Conservation (phyloP, 2,113 vertebrate genomes). For the Odobenus rosmarus region DNA sequence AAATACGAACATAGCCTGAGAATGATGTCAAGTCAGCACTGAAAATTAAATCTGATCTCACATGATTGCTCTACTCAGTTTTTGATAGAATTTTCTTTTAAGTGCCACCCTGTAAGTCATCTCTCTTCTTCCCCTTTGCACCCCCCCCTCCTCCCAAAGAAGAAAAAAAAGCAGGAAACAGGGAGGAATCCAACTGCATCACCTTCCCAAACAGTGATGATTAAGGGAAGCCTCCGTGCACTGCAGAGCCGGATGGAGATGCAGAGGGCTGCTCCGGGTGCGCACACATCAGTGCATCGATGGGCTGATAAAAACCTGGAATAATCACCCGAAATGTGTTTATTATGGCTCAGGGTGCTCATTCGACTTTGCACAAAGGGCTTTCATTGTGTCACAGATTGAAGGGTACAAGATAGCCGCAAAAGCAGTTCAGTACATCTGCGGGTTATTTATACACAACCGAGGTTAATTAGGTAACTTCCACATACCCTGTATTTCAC, state of each 20-base stretch:
- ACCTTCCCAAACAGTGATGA: not conserved
- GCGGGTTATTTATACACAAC: slow-evolving; percentile 34
- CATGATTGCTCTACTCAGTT: not conserved
- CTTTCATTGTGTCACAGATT: slow-evolving; percentile 75
- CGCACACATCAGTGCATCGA: not conserved
- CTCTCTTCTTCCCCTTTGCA: not conserved
- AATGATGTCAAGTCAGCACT: not conserved
- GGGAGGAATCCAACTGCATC: no score
- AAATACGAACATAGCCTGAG: not conserved
- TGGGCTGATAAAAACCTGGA: not conserved
- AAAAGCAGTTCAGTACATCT: slow-evolving; percentile 48
- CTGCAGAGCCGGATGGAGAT: not conserved
- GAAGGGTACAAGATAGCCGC: slow-evolving; percentile 72
- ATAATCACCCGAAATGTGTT: slow-evolving; percentile 54
- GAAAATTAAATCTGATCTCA: not conserved
- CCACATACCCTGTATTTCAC: slow-evolving; percentile 50
- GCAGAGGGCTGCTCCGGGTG: not conserved
- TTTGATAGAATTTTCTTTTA: not conserved
- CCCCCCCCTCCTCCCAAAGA: not conserved
- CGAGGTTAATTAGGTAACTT: not conserved
- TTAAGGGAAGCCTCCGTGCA: not conserved
- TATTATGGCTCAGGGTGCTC: slow-evolving; percentile 61
- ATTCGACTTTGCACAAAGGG: slow-evolving; percentile 61
- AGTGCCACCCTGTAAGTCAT: not conserved
- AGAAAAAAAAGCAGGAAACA: not conserved